Percentiles rank a stretch among this genome's conserved stretches.
phyloP scores from a whole-genome alignment of 53 echinoderm and acorn worm genomes.

The Actinopyga echinites region DNA sequence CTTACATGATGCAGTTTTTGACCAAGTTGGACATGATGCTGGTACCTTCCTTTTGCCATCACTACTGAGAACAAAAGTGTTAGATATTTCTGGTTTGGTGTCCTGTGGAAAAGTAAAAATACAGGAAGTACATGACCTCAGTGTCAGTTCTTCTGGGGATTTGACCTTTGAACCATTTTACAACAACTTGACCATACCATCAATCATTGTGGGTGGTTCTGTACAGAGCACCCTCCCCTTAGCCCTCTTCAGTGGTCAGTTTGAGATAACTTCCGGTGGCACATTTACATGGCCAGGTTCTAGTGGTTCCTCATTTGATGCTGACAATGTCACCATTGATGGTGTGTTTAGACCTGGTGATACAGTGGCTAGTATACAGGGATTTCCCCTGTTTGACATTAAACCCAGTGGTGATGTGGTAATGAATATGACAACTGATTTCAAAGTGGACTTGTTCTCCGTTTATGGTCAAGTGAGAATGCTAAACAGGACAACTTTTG shows the following conservation, averaged over 20 bases:
- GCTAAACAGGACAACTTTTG: neutral
- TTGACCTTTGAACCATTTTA: conserved; percentile 10
- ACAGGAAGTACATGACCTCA: conserved; percentile 2
- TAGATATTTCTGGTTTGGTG: conserved; percentile 59
- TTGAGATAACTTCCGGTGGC: conserved; percentile 48
- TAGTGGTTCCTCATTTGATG: conserved; percentile 41
- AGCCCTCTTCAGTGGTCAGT: conserved; percentile 30
- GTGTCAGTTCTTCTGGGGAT: neutral
- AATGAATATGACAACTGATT: conserved; percentile 38
- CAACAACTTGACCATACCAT: conserved; percentile 25
- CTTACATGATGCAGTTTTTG: conserved; percentile 59
- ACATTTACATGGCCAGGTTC: conserved; percentile 66
- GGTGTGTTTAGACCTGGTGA: conserved; percentile 67
- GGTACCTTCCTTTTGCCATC: conserved; percentile 46
- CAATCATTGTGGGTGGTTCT: conserved; percentile 45
- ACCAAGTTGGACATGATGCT: conserved; percentile 39
- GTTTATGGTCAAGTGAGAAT: neutral
- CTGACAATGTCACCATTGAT: conserved; percentile 53
- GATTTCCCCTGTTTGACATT: conserved; percentile 43
- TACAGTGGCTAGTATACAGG: conserved; percentile 39
- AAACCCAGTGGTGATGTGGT: conserved; percentile 47
- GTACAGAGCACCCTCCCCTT: conserved; percentile 56
- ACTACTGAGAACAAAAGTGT: conserved; percentile 32
- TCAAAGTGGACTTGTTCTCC: conserved; percentile 46
- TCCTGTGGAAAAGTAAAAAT: conserved; percentile 51